phyloP scores from a whole-genome alignment of 2,113 vertebrate species.

The Megaptera novaeangliae region DNA sequence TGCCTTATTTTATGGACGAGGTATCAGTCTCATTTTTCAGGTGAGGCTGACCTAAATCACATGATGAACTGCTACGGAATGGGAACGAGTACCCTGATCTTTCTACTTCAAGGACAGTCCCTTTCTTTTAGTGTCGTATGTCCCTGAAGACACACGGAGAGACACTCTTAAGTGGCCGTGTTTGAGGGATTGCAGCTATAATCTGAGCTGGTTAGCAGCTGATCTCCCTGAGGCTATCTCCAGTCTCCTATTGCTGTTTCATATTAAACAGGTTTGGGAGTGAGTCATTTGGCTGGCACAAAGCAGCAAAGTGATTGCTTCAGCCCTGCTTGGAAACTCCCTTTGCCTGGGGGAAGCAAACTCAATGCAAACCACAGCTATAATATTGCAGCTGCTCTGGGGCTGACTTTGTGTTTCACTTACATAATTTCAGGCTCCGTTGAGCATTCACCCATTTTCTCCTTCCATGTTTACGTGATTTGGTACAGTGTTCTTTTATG shows the following conservation, averaged over 20 bases:
- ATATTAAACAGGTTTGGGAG: conserved; percentile 74
- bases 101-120: background rate
- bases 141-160: conserved; percentile 37
- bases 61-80: background rate
- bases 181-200: conserved; percentile 57
- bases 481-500: background rate
- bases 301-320: conserved; percentile 52
- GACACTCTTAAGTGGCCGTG: background rate
- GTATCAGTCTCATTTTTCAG: conserved; percentile 1
- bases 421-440: conserved; percentile 65
- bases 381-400: conserved; percentile 36
- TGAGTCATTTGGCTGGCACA: conserved; percentile 72
- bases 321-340: conserved; percentile 49
- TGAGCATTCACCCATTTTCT: conserved; percentile 30
- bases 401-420: conserved; percentile 51
- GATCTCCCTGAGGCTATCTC: conserved; percentile 69
- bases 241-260: conserved; percentile 67
- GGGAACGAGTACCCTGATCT: background rate
- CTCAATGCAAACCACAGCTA: conserved; percentile 53
- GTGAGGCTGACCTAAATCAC: background rate
- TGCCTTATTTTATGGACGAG: background rate
- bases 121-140: background rate
- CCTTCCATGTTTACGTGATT: background rate
- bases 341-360: conserved; percentile 59
- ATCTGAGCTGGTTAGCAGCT: conserved; percentile 71